Evolutionary conservation across 2,113 vertebrate species (phyloP).

Genomic region (Phylloscopus trochilus): DNA sequence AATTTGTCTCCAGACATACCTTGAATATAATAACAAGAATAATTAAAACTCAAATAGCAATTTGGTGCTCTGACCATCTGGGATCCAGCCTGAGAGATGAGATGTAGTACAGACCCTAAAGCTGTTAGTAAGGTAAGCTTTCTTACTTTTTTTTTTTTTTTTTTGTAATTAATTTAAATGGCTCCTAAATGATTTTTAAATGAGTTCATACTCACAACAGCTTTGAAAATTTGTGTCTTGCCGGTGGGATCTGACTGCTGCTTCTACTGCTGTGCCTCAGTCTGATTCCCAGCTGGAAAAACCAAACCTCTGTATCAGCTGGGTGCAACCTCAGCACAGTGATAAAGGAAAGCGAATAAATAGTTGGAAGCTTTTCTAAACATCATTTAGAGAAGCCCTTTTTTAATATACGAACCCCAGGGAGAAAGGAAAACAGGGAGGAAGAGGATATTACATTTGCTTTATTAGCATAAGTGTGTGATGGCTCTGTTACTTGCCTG

Average conservation of each 20-base stretch:
- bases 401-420: neutral
- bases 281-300: conserved; percentile 39
- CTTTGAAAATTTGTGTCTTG: conserved; percentile 48
- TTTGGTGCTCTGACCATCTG: conserved; percentile 52
- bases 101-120: conserved; percentile 27
- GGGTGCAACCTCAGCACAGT: neutral
- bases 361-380: conserved; percentile 17
- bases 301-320: neutral
- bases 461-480: neutral
- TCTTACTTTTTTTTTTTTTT: neutral
- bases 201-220: conserved; percentile 34
- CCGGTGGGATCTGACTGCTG: conserved; percentile 2
- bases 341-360: conserved; percentile 8
- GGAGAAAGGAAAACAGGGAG: neutral
- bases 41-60: conserved; percentile 54
- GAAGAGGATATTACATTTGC: neutral
- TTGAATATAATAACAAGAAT: conserved; percentile 38
- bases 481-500: neutral
- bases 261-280: conserved; percentile 1
- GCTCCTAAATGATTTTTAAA: conserved; percentile 52
- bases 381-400: neutral
- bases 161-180: conserved; percentile 50
- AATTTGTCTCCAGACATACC: conserved; percentile 40
- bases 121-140: conserved; percentile 43
- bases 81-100: conserved; percentile 34